These are phyloP conservation scores for Nothoprocta perdicaria DNA, from an alignment of 2,113 vertebrate species.

Conservation along the genomic window DNA sequence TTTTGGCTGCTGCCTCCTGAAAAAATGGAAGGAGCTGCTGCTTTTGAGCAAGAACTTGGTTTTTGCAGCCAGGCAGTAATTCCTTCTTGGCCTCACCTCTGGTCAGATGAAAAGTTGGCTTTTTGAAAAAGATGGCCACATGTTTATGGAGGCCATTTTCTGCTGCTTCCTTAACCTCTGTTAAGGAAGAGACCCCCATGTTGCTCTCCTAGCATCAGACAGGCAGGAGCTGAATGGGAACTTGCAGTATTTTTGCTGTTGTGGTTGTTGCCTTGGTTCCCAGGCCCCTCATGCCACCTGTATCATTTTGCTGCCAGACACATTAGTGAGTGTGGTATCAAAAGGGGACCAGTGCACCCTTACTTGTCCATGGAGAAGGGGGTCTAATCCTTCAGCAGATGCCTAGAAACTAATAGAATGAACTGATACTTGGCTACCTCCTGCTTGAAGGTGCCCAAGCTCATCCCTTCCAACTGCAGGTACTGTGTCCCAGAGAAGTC, in stretches of 20 bases:
- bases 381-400: neutral
- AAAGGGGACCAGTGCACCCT: neutral
- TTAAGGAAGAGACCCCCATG: fast-evolving
- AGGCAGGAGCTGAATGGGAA: neutral
- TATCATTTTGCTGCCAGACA: neutral
- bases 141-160: neutral
- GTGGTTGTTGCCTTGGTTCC: neutral
- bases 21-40: neutral
- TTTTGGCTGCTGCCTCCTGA: neutral
- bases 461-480: neutral
- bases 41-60: neutral
- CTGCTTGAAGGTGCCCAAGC: neutral
- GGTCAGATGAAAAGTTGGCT: neutral
- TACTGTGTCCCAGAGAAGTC: neutral
- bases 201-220: neutral
- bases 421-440: neutral
- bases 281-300: neutral
- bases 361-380: neutral
- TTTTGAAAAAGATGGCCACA: neutral
- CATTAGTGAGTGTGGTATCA: neutral
- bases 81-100: neutral
- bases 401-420: neutral
- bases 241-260: neutral
- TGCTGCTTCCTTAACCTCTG: neutral
- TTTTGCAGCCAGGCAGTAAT: neutral